These are phyloP conservation scores for Microcebus murinus DNA, from an alignment of 2,113 vertebrate genomes.

Conservation along the genomic window DNA sequence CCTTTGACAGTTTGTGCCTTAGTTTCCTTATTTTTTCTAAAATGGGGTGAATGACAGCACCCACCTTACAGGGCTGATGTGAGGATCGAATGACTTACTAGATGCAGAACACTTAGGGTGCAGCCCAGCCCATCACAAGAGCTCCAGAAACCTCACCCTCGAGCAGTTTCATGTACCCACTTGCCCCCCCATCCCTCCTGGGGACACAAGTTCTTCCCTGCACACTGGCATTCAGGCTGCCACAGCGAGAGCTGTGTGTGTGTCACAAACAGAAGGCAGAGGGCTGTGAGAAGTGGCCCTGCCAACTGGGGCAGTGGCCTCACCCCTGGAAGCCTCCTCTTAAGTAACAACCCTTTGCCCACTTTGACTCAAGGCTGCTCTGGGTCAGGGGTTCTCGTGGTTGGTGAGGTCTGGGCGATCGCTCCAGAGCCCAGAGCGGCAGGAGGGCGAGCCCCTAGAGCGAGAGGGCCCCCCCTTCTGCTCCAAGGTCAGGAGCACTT, in stretches of 20 bases:
- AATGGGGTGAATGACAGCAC: not conserved
- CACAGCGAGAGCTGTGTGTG: not conserved
- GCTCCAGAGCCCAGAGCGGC: not conserved
- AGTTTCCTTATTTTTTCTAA: not conserved
- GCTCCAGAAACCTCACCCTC: not conserved
- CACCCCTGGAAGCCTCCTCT: not conserved
- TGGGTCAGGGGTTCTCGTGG: slow-evolving; percentile 33
- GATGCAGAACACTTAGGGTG: not conserved
- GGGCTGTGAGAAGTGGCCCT: not conserved
- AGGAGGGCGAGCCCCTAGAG: not conserved
- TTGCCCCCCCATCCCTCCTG: too few species aligned
- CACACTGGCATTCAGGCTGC: too few species aligned
- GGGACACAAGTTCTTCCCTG: not conserved
- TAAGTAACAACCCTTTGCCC: not conserved
- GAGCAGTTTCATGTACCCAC: not conserved
- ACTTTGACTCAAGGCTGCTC: not conserved
- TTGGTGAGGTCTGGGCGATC: not conserved
- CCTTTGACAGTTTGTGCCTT: not conserved
- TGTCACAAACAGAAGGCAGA: slow-evolving; percentile 33
- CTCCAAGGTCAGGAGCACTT: slow-evolving; percentile 34
- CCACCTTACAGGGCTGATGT: not conserved
- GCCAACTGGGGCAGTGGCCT: slow-evolving; percentile 40
- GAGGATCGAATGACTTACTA: not conserved
- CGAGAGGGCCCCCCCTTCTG: not conserved
- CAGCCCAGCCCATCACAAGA: not conserved